Percentiles rank a stretch among this genome's conserved stretches.
These are phyloP conservation scores for Drosophila anceps DNA, from an alignment of 2,888 invertebrate species.

Conservation along the genomic window DNA sequence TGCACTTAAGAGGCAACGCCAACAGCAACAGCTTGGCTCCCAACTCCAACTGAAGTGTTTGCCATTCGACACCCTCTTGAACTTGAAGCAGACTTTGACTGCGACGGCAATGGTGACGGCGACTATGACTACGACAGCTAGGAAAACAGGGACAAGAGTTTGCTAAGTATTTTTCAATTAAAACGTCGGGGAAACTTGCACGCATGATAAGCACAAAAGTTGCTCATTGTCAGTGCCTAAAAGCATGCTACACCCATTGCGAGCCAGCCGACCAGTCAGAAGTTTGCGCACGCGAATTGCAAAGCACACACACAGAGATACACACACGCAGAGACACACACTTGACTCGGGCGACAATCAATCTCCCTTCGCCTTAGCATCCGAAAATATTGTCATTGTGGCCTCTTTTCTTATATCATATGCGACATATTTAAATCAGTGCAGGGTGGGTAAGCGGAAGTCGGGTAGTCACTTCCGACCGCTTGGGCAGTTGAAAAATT, in stretches of 20 bases:
- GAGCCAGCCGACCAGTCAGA: slow-evolving; percentile 38
- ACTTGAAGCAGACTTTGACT: slow-evolving; percentile 40
- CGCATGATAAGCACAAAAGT: slow-evolving; percentile 77
- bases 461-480: slow-evolving; percentile 58
- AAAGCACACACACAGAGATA: slow-evolving; percentile 18
- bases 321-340: slow-evolving; percentile 6
- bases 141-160: slow-evolving; percentile 49
- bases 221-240: slow-evolving; percentile 75
- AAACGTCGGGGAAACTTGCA: slow-evolving; percentile 73
- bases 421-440: slow-evolving; percentile 78
- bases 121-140: slow-evolving; percentile 18
- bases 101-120: slow-evolving; percentile 13
- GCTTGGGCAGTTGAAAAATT: slow-evolving; percentile 80
- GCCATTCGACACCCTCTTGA: slow-evolving; percentile 75
- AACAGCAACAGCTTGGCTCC: slow-evolving; percentile 18
- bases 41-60: slow-evolving; percentile 48
- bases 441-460: slow-evolving; percentile 16
- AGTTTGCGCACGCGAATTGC: slow-evolving; percentile 48
- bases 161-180: slow-evolving; percentile 79
- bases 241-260: slow-evolving; percentile 55
- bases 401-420: slow-evolving; percentile 32
- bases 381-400: slow-evolving; percentile 57
- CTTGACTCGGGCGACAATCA: slow-evolving; percentile 66
- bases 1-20: slow-evolving; percentile 65
- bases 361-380: slow-evolving; percentile 62